A percentile compares a stretch with the other conserved stretches of the same genome.
phyloP scores from a whole-genome alignment of 2,888 invertebrate species.

The Ophion costatus region DNA sequence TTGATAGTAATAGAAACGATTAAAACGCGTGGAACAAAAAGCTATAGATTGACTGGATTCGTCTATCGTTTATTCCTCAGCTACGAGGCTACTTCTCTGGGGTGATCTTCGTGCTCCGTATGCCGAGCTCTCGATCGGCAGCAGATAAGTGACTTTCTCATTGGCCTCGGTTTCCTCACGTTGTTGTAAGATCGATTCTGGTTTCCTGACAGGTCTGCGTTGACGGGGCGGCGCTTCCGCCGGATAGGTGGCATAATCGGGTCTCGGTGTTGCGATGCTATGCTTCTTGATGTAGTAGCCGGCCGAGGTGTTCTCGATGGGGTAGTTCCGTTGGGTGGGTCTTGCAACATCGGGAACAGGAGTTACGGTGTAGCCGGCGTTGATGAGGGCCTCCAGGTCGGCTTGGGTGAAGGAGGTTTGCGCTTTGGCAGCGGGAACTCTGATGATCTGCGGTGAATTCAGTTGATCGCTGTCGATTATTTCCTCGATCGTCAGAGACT shows the following conservation, averaged over 20 bases:
- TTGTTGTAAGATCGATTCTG: slow-evolving; percentile 73
- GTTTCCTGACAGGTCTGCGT: slow-evolving; percentile 76
- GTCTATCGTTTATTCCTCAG: slow-evolving; percentile 62
- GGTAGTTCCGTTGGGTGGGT: slow-evolving; percentile 73
- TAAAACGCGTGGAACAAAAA: slow-evolving; percentile 55
- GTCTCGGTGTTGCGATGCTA: slow-evolving; percentile 71
- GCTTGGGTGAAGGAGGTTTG: slow-evolving; percentile 76
- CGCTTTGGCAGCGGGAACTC: slow-evolving; percentile 75
- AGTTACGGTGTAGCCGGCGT: slow-evolving; percentile 80
- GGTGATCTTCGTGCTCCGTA: slow-evolving; percentile 76
- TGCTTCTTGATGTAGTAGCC: slow-evolving; percentile 79
- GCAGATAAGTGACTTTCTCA: slow-evolving; percentile 78
- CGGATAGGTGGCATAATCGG: slow-evolving; percentile 78
- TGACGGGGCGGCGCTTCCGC: slow-evolving; percentile 73
- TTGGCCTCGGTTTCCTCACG: slow-evolving; percentile 72
- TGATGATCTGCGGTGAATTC: slow-evolving; percentile 72
- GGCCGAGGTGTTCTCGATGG: slow-evolving; percentile 72
- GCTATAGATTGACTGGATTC: slow-evolving; percentile 19
- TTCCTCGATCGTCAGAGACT: slow-evolving; percentile 79
- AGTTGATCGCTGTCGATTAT: slow-evolving; percentile 77
- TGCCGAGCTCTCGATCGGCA: slow-evolving; percentile 76
- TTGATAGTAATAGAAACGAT: slow-evolving; percentile 33
- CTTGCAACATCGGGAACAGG: slow-evolving; percentile 76
- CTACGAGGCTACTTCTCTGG: slow-evolving; percentile 58
- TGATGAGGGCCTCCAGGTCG: slow-evolving; percentile 78